A percentile compares a stretch with the other conserved stretches of the same genome.
These are phyloP conservation scores for Zaprionus ornatus DNA, from an alignment of 1,140 invertebrate species.

Conservation along the genomic window DNA sequence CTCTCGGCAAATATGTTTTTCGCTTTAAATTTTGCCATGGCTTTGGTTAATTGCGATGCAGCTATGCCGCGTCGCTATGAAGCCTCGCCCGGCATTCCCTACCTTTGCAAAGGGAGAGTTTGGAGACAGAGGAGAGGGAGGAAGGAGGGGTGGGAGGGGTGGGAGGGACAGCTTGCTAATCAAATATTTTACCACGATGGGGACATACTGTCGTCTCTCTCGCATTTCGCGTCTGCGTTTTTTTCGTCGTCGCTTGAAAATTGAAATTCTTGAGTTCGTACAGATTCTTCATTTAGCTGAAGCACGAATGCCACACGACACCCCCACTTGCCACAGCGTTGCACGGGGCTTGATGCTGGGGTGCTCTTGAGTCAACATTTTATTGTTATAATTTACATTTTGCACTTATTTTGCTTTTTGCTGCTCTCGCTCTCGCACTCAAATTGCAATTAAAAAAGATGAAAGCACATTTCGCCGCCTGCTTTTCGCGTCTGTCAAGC, in stretches of 20 bases:
- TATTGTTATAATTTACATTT: slow-evolving; percentile 38
- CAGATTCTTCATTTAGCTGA: background rate
- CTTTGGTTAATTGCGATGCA: background rate
- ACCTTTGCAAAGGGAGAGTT: background rate
- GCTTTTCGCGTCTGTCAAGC: slow-evolving; percentile 23
- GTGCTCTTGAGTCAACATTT: slow-evolving; percentile 29
- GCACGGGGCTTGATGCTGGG: background rate
- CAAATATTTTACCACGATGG: background rate
- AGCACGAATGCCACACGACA: too few relatives aligned
- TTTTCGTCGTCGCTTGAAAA: background rate
- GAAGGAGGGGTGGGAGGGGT: background rate
- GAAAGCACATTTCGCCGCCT: slow-evolving; percentile 34
- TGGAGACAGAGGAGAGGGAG: background rate
- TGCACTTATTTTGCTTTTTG: slow-evolving; percentile 10
- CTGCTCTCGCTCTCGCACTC: background rate
- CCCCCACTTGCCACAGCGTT: background rate
- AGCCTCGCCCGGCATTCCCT: background rate
- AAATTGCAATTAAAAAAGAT: slow-evolving; percentile 46
- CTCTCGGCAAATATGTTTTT: background rate
- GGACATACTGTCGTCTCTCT: background rate
- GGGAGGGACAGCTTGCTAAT: background rate
- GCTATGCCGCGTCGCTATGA: background rate
- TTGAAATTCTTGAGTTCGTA: slow-evolving; percentile 6
- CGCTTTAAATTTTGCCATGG: background rate
- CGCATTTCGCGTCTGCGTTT: background rate